Base-by-base conservation (phyloP, 2,888 invertebrate species). In the Thereva unica region DNA sequence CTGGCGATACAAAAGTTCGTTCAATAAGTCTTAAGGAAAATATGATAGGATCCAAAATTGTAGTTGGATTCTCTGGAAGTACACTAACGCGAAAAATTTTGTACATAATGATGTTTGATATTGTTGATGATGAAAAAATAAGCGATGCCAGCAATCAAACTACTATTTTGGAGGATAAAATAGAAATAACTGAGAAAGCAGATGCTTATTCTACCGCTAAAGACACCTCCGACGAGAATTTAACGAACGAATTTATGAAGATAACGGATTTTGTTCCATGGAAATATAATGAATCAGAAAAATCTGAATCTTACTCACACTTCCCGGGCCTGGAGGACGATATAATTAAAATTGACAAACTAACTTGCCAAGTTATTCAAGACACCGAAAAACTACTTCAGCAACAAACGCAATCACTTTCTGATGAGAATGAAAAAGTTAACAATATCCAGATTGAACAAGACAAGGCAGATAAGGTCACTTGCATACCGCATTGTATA, bases 401-500 rank as follows among this genome's bases (percentile, higher is more conserved):
- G 23, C 49, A 50, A 4, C 34, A 57, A 12, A 63, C 61, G 41
- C 53, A 64, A 64, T 23, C 23, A 23, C 23, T 23, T 23, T 23
- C 23, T 23, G 23, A 23, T 2, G 23, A 23, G 23, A 23, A 23
- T 23, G 23, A 64, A 52, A 10, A 53, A 59, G 38, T 47, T 49
- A 1, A 59, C 59, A 7, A 45, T 47, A 34, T 47, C n/a, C 42
- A 47, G 49, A 47, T 34, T 59, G 35, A 35, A 10, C 59, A 10
- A 5, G 59, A 59, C 37, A 59, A 59, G 38, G 12, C 49, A 0
- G 80, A 83, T 2, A 76, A 77, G 40, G 70, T 72, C 1, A 82
- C 81, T 59, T 83, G 83, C 55, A 75, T 82, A 52, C 85, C 86
- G 0, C 82, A 87, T 37, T 87, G 87, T 75, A 86, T 86, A 74